Percentiles rank a stretch among this genome's conserved stretches.
These are phyloP conservation scores for Cassiopea xamachana DNA, from an alignment of 30 jellyfish, hydroid and myxozoan genomes.

Conservation along the genomic window DNA sequence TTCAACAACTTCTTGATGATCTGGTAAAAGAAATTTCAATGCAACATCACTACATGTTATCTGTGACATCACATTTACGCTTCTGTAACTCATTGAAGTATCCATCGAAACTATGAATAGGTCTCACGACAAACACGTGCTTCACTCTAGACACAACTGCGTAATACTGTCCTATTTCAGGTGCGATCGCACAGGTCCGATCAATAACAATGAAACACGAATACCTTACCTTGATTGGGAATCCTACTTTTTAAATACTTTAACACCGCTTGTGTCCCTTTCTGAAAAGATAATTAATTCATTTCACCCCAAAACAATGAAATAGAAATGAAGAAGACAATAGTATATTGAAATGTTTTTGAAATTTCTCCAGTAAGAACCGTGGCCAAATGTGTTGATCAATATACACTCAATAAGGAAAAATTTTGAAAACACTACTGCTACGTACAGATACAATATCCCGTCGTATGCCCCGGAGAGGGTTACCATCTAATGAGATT, in stretches of 20 bases:
- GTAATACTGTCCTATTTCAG: no score
- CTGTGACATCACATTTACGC: no score
- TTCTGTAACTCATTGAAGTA: no score
- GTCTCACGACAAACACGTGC: no score
- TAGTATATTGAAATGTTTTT: no score
- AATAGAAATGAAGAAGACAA: no score
- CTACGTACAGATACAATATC: slow-evolving; percentile 72
- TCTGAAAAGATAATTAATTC: slow-evolving; percentile 25
- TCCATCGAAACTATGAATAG: no score
- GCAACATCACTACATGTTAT: neutral
- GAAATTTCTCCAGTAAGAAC: no score
- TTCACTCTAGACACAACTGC: no score
- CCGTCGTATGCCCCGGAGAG: slow-evolving; percentile 79
- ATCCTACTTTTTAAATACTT: slow-evolving; percentile 68
- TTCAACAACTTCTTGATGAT: neutral
- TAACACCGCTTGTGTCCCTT: slow-evolving; percentile 84
- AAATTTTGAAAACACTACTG: neutral
- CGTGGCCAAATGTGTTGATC: no score
- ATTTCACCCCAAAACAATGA: neutral
- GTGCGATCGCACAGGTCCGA: no score
- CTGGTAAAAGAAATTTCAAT: neutral
- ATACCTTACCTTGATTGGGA: neutral
- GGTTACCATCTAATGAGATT: slow-evolving; percentile 81
- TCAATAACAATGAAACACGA: neutral
- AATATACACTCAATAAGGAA: no score